These are phyloP conservation scores for Drymodes brunneopygia DNA, from an alignment of 2,113 vertebrate species.

Conservation along the genomic window DNA sequence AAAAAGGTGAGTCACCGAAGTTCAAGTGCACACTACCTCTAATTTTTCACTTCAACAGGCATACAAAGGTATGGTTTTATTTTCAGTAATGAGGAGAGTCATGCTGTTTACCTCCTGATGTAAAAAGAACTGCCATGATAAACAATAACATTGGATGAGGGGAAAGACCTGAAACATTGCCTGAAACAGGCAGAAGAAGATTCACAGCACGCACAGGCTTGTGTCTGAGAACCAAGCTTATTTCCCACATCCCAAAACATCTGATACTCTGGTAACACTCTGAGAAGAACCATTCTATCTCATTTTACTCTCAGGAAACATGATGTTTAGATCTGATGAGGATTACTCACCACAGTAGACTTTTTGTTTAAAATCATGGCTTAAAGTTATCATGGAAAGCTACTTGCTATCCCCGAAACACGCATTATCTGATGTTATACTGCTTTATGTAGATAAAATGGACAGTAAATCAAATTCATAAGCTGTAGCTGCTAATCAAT, in stretches of 20 bases:
- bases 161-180: neutral
- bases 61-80: neutral
- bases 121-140: neutral
- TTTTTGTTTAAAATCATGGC: constrained; percentile 10
- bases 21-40: neutral
- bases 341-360: neutral
- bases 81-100: neutral
- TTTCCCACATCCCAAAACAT: neutral
- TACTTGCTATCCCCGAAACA: neutral
- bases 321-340: neutral
- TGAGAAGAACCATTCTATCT: neutral
- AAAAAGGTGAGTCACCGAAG: neutral
- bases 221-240: neutral
- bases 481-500: constrained; percentile 13
- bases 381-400: neutral
- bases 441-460: neutral
- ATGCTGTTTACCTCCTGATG: neutral
- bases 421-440: neutral
- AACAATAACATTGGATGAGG: neutral
- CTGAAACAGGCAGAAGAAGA: neutral
- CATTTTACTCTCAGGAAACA: neutral
- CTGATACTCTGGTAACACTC: neutral
- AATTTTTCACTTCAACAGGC: neutral
- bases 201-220: neutral
- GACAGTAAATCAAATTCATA: neutral